Evolutionary conservation across 2,113 vertebrate species (phyloP), one percentile per base, ranked within the genome.

Genomic region (Suricata suricatta): DNA sequence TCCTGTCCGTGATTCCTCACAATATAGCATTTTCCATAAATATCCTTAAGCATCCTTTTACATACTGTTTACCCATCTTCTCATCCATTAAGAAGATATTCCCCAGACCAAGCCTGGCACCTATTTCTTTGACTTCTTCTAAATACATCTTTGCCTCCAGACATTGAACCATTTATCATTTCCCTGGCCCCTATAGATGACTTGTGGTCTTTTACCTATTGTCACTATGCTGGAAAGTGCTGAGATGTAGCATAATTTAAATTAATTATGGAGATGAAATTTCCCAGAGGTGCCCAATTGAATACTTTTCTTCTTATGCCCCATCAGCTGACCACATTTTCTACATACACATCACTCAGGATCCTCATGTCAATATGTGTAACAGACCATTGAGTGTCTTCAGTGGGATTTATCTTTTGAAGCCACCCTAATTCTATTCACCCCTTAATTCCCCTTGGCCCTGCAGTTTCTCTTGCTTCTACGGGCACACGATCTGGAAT

Each of bases 81-180:
- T 64, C 47, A 38, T 95, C 82, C 96, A 96, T 93, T 93, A 97
- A 89, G 93, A 72, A 81, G 93, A 93, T 25, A 85, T 15, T 54
- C 77, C 69, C 66, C 83, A 96, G 96, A 95, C 80, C 44, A 52
- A 69, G n/a, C 95, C 76, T 85, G 69, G 83, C 96, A 90, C 90
- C 90, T 81, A 29, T 17, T 88, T 88, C 64, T 90, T 77, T 81
- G 80, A 69, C 87, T 90, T 96, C 76, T 57, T 95, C 72, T 96
- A 54, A 92, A 77, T 82, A 83, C 57, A 89, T 52, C n/a, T 89
- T 93, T 69, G 82, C 82, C 79, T 92, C 86, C 31, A 88, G 71
- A 88, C 21, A 8, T 27, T 35, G 69, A 84, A 21, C 21, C 29
- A 38, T 92, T 90, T 93, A 19, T 92, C 47, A 63, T 92, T 77